Conservation (phyloP, 2,888 invertebrate genomes). For the Agrilus mali region DNA sequence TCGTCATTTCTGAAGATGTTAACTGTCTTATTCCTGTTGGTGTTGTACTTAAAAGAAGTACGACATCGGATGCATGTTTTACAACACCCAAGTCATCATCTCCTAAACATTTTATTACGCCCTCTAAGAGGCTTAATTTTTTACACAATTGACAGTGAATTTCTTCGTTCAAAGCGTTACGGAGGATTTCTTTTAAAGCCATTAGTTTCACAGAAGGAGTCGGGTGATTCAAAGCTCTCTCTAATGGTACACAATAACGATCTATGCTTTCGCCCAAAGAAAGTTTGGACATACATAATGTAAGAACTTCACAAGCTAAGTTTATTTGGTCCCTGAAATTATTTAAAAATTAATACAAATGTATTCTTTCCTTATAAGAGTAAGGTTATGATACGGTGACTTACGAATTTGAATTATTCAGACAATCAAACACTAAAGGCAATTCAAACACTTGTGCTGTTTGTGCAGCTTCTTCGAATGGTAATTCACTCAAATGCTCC, state of each 20-base stretch:
- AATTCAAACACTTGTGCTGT: constrained; percentile 37
- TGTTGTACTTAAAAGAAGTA: constrained; percentile 36
- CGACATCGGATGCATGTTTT: constrained; percentile 43
- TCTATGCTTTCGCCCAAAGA: constrained; percentile 45
- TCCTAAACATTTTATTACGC: constrained; percentile 43
- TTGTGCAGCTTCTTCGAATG: constrained; percentile 30
- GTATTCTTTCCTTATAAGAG: constrained; percentile 2
- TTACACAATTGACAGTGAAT: constrained; percentile 23
- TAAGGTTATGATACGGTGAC: constrained; percentile 20
- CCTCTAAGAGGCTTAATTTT: constrained; percentile 35
- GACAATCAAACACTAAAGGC: constrained; percentile 49
- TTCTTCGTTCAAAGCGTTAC: constrained; percentile 23
- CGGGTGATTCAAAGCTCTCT: constrained; percentile 50
- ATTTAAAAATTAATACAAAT: constrained; percentile 9
- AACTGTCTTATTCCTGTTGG: constrained; percentile 36
- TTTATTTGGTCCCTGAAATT: constrained; percentile 42
- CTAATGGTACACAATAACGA: constrained; percentile 45
- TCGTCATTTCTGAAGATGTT: constrained; percentile 41
- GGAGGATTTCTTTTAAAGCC: constrained; percentile 48
- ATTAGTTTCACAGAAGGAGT: constrained; percentile 47
- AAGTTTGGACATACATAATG: constrained; percentile 50
- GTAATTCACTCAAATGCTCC: constrained; percentile 29
- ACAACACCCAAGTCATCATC: constrained; percentile 49
- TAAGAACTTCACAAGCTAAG: constrained; percentile 51
- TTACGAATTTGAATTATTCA: constrained; percentile 41